Percentiles rank a stretch among this genome's conserved stretches.
These are phyloP conservation scores for Cygnus buccinator DNA, from an alignment of 2,113 vertebrate genomes.

Conservation along the genomic window DNA sequence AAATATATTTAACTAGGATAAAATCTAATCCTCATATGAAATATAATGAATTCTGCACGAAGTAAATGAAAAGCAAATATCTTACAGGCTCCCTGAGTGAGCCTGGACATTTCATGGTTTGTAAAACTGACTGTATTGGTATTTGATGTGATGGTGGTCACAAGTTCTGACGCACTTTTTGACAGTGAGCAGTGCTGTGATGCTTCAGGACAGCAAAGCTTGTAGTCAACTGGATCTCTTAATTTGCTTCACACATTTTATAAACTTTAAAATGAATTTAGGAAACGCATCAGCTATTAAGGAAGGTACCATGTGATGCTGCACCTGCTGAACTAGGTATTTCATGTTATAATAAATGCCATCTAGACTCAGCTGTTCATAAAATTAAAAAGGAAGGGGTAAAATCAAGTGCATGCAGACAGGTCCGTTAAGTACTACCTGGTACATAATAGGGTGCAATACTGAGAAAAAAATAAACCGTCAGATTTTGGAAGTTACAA, in stretches of 20 bases:
- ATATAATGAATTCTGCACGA: neutral
- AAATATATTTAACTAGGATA: neutral
- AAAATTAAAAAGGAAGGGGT: slow-evolving; percentile 2
- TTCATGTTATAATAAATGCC: slow-evolving; percentile 13
- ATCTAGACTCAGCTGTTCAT: neutral
- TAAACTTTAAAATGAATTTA: neutral
- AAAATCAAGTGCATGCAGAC: neutral
- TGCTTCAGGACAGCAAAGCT: neutral
- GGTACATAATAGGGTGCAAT: neutral
- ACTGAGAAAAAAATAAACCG: neutral
- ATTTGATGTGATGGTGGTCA: neutral
- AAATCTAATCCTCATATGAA: neutral
- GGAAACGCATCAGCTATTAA: neutral
- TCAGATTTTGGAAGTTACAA: neutral
- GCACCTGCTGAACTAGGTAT: slow-evolving; percentile 17
- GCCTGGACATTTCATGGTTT: neutral
- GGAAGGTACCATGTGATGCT: neutral
- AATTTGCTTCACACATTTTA: neutral
- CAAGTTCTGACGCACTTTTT: neutral
- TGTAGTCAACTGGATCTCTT: neutral
- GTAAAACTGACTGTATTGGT: neutral
- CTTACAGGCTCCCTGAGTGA: neutral
- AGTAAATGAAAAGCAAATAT: neutral
- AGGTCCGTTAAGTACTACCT: neutral
- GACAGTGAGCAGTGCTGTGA: neutral